Percentiles rank a stretch among this genome's conserved stretches.
These are phyloP conservation scores for Euphonia xanthogaster DNA, from an alignment of 2,797 vertebrate species.

Conservation along the genomic window DNA sequence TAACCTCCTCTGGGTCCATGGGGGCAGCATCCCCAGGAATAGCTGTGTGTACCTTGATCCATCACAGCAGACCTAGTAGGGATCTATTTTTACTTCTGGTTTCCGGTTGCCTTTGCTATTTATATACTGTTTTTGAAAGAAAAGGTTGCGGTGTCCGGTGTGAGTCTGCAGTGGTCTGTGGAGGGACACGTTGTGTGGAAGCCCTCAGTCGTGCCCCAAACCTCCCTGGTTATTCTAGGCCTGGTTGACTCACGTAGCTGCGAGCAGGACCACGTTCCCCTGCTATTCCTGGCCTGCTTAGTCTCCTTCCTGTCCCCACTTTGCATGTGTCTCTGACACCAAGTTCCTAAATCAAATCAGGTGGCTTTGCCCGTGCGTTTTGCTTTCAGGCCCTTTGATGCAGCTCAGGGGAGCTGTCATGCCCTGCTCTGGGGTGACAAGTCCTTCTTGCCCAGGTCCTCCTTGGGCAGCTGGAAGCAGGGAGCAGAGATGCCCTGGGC, in stretches of 20 bases:
- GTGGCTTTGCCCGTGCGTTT: not conserved
- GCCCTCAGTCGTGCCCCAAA: not conserved
- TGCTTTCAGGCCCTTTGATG: not conserved
- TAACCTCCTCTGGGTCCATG: not conserved
- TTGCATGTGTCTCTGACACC: slow-evolving; percentile 22
- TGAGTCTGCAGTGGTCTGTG: not conserved
- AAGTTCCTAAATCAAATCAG: slow-evolving; percentile 37
- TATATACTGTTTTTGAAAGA: not conserved
- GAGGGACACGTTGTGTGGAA: not conserved
- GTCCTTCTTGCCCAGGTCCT: not conserved
- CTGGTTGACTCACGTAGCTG: not conserved
- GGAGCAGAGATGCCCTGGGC: not conserved
- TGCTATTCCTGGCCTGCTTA: slow-evolving; percentile 5
- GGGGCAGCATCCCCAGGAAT: not conserved
- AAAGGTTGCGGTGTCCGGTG: not conserved
- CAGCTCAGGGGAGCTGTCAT: accelerated
- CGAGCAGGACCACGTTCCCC: not conserved
- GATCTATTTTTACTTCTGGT: slow-evolving; percentile 17
- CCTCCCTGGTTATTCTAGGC: not conserved
- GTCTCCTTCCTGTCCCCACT: not conserved
- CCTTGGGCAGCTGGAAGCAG: not conserved
- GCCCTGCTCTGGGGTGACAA: accelerated
- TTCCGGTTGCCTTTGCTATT: slow-evolving; percentile 37
- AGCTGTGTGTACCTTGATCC: not conserved
- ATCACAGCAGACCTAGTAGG: not conserved